Conservation (phyloP, 2,888 invertebrate species). For the Acleris sparsana region DNA sequence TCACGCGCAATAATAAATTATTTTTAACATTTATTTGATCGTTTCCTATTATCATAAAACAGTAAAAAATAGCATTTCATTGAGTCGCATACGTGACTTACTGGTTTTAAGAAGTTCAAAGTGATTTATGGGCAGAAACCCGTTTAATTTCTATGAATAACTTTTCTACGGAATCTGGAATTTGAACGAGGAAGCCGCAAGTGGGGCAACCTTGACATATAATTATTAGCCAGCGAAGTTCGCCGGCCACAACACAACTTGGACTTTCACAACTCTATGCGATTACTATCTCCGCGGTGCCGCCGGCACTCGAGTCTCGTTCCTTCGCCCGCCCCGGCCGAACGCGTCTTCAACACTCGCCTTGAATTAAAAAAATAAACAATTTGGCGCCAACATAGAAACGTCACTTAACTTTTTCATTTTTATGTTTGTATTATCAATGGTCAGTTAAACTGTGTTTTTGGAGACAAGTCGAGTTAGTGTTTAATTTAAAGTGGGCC, state of each 20-base stretch:
- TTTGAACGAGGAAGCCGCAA: constrained; percentile 11
- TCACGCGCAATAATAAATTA: not conserved
- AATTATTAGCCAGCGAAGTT: constrained; percentile 26
- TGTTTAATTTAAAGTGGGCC: constrained; percentile 33
- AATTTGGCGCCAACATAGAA: constrained; percentile 28
- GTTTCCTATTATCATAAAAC: not conserved
- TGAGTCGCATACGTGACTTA: not conserved
- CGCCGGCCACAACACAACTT: constrained; percentile 27
- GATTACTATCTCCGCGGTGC: constrained; percentile 63
- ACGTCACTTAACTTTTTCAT: constrained; percentile 33
- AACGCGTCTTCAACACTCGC: constrained; percentile 38
- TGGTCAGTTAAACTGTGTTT: constrained; percentile 51
- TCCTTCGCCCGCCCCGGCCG: constrained; percentile 48
- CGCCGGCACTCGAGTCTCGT: constrained; percentile 50
- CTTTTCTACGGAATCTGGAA: not conserved
- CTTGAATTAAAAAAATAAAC: constrained; percentile 15
- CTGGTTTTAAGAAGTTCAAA: constrained; percentile 14
- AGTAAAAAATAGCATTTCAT: not conserved
- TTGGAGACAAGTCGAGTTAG: constrained; percentile 46
- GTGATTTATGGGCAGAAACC: not conserved
- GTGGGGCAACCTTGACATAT: constrained; percentile 31
- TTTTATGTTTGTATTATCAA: constrained; percentile 44
- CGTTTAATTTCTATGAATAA: not conserved
- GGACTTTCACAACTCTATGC: constrained; percentile 50
- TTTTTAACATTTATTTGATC: not conserved